Evolutionary conservation across 30 jellyfish, hydroid and myxozoan genomes (phyloP), one percentile per base, ranked within the genome.

Genomic region (Turritopsis rubra): DNA sequence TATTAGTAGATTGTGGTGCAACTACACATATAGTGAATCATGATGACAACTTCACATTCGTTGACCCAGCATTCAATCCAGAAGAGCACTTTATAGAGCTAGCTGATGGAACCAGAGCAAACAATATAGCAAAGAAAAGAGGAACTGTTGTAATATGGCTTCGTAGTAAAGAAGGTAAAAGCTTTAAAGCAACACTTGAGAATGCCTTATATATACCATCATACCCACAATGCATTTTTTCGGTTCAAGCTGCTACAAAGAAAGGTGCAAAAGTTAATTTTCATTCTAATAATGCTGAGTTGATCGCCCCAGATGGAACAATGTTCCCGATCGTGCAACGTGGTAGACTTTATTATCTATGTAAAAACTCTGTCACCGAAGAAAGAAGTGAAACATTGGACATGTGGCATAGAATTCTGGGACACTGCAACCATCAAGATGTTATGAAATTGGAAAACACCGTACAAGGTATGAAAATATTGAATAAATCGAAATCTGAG

Each of bases 1-100:
- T 86, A 13, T 54, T 86, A 21, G 91, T 80, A 31, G 96, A 87
- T 88, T 87, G 96, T 83, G 84, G 96, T 16, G 96, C 96, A 21
- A 87, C 96, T 29, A 83, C 93, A 8, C 88, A 87, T 30, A 83
- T 87, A 1, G 94, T 1, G 22, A 75, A 75, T 23, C 28, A 19
- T 7, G 94, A 83, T 75, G 84, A 52, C 5, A 75, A 83, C 71
- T 87, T 87, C 65, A 83, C 71, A 7, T 83, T 24, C 24, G 60
- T 24, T 18, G 96, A 87, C 54, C 60, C 82, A 22, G 54, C 89
- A 8, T 87, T 87, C 66, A 86, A 81, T 1, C 94, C 94, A 13
- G 94, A 54, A 1, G 92, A 85, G 27, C 94, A 80, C 30, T 85
- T 53, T 70, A 27, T 85, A 0, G 92, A 80, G 52, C 54, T 80